phyloP scores from a whole-genome alignment of 2,113 vertebrate genomes.

The Cnemophilus loriae region DNA sequence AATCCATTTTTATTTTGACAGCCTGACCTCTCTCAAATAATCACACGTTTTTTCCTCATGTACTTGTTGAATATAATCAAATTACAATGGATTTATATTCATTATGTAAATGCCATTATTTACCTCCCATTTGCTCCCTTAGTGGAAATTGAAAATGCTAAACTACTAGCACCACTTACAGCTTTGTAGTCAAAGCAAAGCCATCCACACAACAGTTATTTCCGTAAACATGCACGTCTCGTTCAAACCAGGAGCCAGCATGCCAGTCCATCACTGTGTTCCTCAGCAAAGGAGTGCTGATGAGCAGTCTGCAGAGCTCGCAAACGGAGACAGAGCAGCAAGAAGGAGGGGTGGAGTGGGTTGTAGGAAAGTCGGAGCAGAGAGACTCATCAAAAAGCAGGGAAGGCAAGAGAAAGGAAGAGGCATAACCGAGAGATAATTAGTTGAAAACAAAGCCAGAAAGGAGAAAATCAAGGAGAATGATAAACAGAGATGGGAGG shows the following conservation, averaged over 20 bases:
- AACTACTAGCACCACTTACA: not conserved
- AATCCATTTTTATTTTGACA: not conserved
- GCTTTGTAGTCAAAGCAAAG: not conserved
- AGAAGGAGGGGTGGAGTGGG: not conserved
- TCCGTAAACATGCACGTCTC: not conserved
- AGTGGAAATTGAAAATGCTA: not conserved
- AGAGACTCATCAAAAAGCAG: not conserved
- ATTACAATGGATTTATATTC: not conserved
- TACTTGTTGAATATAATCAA: not conserved
- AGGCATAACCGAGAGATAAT: not conserved
- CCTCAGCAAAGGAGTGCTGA: not conserved
- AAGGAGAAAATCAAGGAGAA: not conserved
- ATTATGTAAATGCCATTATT: not conserved
- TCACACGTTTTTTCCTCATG: not conserved
- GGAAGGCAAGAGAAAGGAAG: not conserved
- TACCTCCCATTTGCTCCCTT: not conserved
- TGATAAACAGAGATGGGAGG: not conserved
- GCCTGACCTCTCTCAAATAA: not conserved
- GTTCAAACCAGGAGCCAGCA: not conserved
- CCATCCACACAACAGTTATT: not conserved
- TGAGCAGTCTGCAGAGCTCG: not conserved
- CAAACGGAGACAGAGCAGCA: rapidly evolving
- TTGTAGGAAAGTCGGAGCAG: not conserved
- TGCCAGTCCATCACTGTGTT: not conserved
- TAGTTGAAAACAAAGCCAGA: not conserved